Base-by-base conservation (phyloP, 2,113 vertebrate species). In the Chelonoidis abingdonii region DNA sequence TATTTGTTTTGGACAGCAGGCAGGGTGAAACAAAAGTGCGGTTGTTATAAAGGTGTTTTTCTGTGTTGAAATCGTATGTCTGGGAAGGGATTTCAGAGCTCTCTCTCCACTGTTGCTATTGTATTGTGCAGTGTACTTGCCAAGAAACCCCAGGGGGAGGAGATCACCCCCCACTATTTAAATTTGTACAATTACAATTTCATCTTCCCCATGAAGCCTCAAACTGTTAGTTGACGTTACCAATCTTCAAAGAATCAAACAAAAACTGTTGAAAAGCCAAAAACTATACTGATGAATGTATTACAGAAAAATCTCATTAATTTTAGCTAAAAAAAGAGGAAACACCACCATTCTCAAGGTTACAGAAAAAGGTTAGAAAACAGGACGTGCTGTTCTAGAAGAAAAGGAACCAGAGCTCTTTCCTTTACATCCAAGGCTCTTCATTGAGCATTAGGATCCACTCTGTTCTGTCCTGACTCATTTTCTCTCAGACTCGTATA, bases 171-270 rank as follows among this genome's bases (percentile, higher is more conserved):
- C 49, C 10, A 6, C 54, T 9, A n/a, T 13, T 75, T 78, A 12
- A n/a, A 4, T 2, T 35, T 83, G 8, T 35, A 56, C 25, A 10
- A 10, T 59, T 52, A 13, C 1, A 78, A 4, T 0, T 78, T 62
- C 49, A 75, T 24, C 10, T 27, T 38, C 54, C 22, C 2, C 0
- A 0, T 5, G 44, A 83, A 87, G 35, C 14, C 16, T 1, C 2
- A 88, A 47, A 88, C 1, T 2, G 62, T 0, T 2, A 52, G 44
- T 4, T 6, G 72, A 6, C 41, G 1, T 80, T 44, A 25, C 19
- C 35, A 57, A 2, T 16, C 41, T 24, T 78, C 22, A 78, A 27
- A 78, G 24, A 78, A 78, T 78, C 41, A 44, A 47, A 47, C 22
- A 44, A 78, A 78, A 29, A 47, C 24, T 47, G 75, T 38, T n/a